Percentiles rank a stretch among this genome's conserved stretches.
Evolutionary conservation across 2,797 vertebrate species (phyloP).

Genomic region (Phoeniculus purpureus): DNA sequence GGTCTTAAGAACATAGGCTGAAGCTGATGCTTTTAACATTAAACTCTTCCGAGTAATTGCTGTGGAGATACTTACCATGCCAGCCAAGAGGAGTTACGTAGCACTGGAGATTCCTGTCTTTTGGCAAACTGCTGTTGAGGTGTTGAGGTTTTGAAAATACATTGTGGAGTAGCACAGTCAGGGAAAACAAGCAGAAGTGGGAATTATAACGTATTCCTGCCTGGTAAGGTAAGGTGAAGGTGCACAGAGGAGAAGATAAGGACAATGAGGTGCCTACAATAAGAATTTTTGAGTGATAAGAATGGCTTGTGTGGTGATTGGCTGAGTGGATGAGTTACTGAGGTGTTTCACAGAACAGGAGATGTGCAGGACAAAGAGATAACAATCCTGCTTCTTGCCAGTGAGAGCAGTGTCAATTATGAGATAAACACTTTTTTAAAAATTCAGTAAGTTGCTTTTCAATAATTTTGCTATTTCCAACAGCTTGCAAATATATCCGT

Average conservation of each 20-base stretch:
- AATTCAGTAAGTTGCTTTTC: not conserved
- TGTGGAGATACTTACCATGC: not conserved
- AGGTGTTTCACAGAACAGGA: not conserved
- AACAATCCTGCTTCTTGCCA: not conserved
- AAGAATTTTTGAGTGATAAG: not conserved
- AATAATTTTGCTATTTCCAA: not conserved
- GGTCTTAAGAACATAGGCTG: not conserved
- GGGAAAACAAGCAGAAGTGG: not conserved
- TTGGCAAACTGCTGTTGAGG: not conserved
- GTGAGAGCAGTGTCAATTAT: not conserved
- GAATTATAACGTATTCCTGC: not conserved
- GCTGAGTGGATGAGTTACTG: not conserved
- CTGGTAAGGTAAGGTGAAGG: not conserved
- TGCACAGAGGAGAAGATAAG: not conserved
- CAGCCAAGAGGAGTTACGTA: not conserved
- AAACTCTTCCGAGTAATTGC: not conserved
- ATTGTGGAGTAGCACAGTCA: not conserved
- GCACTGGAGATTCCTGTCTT: not conserved
- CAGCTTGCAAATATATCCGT: fast-evolving
- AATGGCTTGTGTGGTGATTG: not conserved
- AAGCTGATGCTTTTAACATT: not conserved
- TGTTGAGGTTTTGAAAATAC: not conserved
- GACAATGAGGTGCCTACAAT: not conserved
- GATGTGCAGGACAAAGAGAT: not conserved
- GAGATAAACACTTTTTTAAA: not conserved